Evolutionary conservation across 2,888 invertebrate genomes (phyloP).

Genomic region (Notodonta ziczac): DNA sequence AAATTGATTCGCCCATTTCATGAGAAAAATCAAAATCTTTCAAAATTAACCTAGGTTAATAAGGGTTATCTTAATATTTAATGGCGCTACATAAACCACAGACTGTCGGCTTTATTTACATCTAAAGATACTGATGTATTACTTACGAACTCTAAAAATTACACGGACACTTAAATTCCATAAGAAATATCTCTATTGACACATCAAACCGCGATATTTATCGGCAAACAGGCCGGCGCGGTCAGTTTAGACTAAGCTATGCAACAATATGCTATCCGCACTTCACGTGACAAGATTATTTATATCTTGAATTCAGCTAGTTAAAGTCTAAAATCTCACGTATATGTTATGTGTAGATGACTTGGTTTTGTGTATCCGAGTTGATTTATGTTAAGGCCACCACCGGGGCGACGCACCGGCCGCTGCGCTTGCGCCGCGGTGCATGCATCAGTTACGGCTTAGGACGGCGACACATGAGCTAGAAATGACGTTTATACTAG

Average conservation of each 20-base stretch:
- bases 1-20: no score
- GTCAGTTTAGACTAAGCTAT: slow-evolving; percentile 35
- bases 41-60: no score
- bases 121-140: neutral
- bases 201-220: slow-evolving; percentile 21
- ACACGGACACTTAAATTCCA: slow-evolving; percentile 12
- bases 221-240: slow-evolving; percentile 26
- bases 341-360: neutral
- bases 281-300: neutral
- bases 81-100: no score
- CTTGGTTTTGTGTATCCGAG: neutral
- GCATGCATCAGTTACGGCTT: neutral
- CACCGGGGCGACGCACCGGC: slow-evolving; percentile 9
- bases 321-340: slow-evolving; percentile 8
- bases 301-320: neutral
- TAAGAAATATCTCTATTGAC: neutral
- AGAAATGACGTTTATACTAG: no score
- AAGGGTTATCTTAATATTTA: no score
- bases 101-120: no score
- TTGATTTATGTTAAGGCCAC: slow-evolving; percentile 10
- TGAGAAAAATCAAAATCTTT: no score
- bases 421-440: slow-evolving; percentile 12
- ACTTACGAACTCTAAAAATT: slow-evolving; percentile 14
- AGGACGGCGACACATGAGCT: neutral
- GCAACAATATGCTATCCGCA: neutral